Conservation (phyloP, 1,140 invertebrate genomes). For the Drosophila nebulosa region DNA sequence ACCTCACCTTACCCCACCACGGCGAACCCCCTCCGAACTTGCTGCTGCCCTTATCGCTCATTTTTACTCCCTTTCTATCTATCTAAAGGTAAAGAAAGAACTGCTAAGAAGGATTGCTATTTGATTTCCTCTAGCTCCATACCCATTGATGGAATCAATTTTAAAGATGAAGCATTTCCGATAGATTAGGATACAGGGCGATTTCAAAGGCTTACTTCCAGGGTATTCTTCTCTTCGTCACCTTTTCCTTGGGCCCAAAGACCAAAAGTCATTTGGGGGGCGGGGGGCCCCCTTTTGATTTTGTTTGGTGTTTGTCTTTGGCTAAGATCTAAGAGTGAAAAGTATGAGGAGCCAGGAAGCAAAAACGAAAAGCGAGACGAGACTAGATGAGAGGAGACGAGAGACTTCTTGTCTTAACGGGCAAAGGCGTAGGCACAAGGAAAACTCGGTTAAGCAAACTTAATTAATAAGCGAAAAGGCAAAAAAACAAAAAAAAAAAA, state of each 20-base stretch:
- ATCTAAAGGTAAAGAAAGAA: conserved; percentile 16
- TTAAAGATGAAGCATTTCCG: not conserved
- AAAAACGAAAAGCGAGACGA: no score
- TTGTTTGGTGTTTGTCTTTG: conserved; percentile 33
- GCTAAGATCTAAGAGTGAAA: conserved; percentile 48
- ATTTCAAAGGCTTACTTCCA: not conserved
- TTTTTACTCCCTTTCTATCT: not conserved
- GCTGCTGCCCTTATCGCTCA: not conserved
- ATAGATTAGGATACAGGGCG: no score
- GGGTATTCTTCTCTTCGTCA: not conserved
- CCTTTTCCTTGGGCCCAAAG: not conserved
- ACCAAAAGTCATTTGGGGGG: not conserved
- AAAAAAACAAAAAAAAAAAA: conserved; percentile 2
- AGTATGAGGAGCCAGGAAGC: conserved; percentile 4
- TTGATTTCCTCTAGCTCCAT: conserved; percentile 36
- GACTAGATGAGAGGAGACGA: not conserved
- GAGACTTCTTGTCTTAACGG: conserved; percentile 31
- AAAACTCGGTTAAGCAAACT: conserved; percentile 67
- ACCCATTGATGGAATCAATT: not conserved
- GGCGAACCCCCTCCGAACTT: no score
- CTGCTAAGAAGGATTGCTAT: conserved; percentile 47
- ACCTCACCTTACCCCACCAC: not conserved
- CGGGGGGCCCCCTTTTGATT: not conserved
- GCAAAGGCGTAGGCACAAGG: conserved; percentile 19
- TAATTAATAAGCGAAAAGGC: conserved; percentile 66